A percentile compares a stretch with the other conserved stretches of the same genome.
Evolutionary conservation across 2,113 vertebrate species (phyloP).

Genomic region (Pituophis catenifer): DNA sequence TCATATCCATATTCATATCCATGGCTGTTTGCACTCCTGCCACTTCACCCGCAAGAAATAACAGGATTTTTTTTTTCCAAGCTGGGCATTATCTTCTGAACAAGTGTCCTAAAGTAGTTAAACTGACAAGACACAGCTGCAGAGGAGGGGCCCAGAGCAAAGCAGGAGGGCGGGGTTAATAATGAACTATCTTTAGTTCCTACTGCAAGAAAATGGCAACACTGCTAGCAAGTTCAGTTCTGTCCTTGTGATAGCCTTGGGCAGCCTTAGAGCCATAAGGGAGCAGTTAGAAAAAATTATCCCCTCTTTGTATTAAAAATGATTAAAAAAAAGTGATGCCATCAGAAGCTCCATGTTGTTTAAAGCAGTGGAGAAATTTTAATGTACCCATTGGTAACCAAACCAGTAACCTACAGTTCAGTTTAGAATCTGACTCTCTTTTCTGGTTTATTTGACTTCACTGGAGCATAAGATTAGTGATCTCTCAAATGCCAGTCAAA

Average conservation of each 20-base stretch:
- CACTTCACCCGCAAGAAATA: neutral
- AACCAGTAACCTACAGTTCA: neutral
- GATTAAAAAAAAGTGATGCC: neutral
- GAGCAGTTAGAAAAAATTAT: neutral
- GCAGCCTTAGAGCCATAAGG: neutral
- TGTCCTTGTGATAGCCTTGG: neutral
- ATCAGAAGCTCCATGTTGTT: neutral
- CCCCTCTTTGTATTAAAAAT: neutral
- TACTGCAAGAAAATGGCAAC: neutral
- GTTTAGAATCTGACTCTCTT: neutral
- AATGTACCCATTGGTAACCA: neutral
- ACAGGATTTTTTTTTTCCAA: neutral
- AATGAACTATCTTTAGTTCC: neutral
- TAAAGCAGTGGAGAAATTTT: neutral
- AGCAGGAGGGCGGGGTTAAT: neutral
- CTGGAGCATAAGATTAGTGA: neutral
- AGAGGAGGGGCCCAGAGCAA: neutral
- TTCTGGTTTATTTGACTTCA: neutral
- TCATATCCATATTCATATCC: neutral
- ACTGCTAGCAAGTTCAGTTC: neutral
- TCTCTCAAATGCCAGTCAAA: neutral
- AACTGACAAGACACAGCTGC: neutral
- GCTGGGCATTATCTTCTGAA: neutral
- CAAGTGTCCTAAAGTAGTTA: neutral
- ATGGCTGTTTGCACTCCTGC: neutral